These are phyloP conservation scores for Atlantisia rogersi DNA, from an alignment of 2,113 vertebrate species.

Conservation along the genomic window DNA sequence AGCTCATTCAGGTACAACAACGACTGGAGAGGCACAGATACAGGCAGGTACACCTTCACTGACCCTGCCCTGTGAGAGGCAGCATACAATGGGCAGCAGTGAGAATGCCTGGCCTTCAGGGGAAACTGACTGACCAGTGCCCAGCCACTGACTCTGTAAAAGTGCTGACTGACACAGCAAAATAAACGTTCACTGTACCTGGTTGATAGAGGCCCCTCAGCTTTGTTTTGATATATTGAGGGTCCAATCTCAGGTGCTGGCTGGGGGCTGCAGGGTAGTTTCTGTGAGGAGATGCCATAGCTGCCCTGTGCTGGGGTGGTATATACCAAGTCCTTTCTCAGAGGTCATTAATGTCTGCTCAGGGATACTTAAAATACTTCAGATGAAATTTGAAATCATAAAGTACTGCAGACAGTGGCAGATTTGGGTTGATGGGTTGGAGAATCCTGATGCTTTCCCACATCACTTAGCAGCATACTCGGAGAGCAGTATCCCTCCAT, in stretches of 20 bases:
- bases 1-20: not conserved
- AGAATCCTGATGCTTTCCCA: not conserved
- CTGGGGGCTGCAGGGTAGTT: not conserved
- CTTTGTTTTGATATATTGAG: not conserved
- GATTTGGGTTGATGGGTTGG: not conserved
- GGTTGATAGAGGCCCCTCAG: not conserved
- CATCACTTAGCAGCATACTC: not conserved
- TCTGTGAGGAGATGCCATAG: too few relatives aligned
- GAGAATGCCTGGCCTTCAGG: not conserved
- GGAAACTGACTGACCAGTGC: not conserved
- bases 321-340: not conserved
- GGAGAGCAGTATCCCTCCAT: not conserved
- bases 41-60: not conserved
- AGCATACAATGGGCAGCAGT: not conserved
- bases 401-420: not conserved
- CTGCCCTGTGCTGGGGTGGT: not conserved
- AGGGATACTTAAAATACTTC: not conserved
- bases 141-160: not conserved
- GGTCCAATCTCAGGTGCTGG: accelerated
- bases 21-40: not conserved
- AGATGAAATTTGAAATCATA: not conserved
- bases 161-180: not conserved
- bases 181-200: not conserved
- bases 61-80: not conserved
- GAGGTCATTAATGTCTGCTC: not conserved